Base-by-base conservation (phyloP, 2,888 invertebrate species). In the Pandemis heparana region DNA sequence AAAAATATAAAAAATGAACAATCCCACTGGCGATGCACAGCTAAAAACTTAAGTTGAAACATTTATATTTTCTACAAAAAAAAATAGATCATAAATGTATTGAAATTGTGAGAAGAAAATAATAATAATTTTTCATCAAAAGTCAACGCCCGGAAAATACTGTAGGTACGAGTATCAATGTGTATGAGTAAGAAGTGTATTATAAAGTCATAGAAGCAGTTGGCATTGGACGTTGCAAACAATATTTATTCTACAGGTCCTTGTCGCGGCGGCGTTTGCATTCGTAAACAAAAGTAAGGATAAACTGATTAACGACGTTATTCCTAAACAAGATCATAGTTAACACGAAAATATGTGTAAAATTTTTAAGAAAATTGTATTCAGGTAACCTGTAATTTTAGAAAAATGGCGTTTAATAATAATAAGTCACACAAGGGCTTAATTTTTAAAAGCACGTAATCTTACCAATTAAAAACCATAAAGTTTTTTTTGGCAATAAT, bases 171-270 rank as follows among this genome's bases (percentile, higher is more conserved):
- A n/a, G 72, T 43, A 66, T 32, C 56, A 69, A 43, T 64, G 9
- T 10, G 67, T 43, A 71, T 32, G 62, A 69, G 53, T 64, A 16
- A 59, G 64, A 41, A 60, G 51, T 75, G 74, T 59, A 71, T 75
- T 76, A 78, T 78, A 76, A 75, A 79, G 74, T 75, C 73, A 74
- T 56, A 79, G 75, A 77, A 79, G 79, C 72, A 73, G 79, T 76
- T 79, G 79, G 75, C 81, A 82, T 80, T 82, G 81, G 75, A 41
- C 41, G 74, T 62, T 14, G 43, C 71, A 53, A 66, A 71, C 70
- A 74, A 75, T 77, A 75, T 79, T 78, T 77, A 76, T 77, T 71
- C 65, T 76, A 71, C 70, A 74, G 70, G 69, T 74, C 74, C 74
- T 70, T 60, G 74, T 41, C 65, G 32, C 69, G 62, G 46, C 61